Conservation (phyloP, 1,140 invertebrate genomes). For the Drepana arcuata region DNA sequence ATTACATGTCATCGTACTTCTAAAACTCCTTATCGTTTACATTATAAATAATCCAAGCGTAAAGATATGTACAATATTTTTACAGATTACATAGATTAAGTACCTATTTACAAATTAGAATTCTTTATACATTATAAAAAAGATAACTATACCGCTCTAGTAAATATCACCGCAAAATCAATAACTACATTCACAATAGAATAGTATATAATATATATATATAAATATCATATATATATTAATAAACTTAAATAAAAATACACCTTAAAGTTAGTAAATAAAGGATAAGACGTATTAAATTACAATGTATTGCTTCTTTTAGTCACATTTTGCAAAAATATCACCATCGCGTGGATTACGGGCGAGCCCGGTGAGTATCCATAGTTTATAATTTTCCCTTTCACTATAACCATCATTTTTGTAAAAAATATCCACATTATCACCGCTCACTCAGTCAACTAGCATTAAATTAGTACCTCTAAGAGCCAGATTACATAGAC, state of each 20-base stretch:
- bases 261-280: slow-evolving; percentile 62
- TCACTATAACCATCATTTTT: slow-evolving; percentile 38
- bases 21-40: slow-evolving; percentile 45
- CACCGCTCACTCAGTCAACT: slow-evolving; percentile 57
- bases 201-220: slow-evolving; percentile 48
- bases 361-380: neutral
- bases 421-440: slow-evolving; percentile 64
- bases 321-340: slow-evolving; percentile 79
- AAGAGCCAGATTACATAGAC: too few species aligned
- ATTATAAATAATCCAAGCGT: slow-evolving; percentile 68
- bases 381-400: slow-evolving; percentile 3
- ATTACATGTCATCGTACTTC: slow-evolving; percentile 41
- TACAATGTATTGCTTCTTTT: slow-evolving; percentile 79
- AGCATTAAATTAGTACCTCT: slow-evolving; percentile 57
- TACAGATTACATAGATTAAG: slow-evolving; percentile 68
- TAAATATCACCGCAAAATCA: slow-evolving; percentile 68
- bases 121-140: slow-evolving; percentile 71
- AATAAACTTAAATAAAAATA: slow-evolving; percentile 59
- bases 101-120: slow-evolving; percentile 72
- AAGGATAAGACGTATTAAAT: slow-evolving; percentile 74
- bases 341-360: slow-evolving; percentile 66
- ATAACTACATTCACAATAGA: slow-evolving; percentile 69
- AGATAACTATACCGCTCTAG: slow-evolving; percentile 66
- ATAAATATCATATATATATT: too few species aligned
- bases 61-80: slow-evolving; percentile 72